These are phyloP conservation scores for Heliconius himera DNA, from an alignment of 1,140 invertebrate species.

Conservation along the genomic window DNA sequence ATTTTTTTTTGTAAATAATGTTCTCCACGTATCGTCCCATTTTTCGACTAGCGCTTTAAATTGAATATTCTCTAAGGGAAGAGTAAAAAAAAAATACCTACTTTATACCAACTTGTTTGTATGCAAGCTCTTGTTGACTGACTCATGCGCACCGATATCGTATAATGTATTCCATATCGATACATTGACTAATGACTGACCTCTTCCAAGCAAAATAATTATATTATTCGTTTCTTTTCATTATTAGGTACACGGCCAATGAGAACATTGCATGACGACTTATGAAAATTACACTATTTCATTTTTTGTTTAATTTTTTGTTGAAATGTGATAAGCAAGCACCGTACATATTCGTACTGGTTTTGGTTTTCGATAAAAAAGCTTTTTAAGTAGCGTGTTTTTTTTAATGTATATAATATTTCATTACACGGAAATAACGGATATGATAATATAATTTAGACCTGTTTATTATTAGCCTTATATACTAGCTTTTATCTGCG, in stretches of 20 bases:
- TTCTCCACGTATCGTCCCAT: too few species aligned
- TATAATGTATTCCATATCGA: not conserved
- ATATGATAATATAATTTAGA: not conserved
- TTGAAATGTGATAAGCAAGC: not conserved
- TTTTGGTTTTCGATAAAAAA: not conserved
- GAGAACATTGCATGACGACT: slow-evolving; percentile 40
- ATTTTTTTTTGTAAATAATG: too few species aligned
- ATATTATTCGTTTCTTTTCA: slow-evolving; percentile 29
- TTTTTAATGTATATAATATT: not conserved
- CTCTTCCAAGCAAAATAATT: slow-evolving; percentile 43
- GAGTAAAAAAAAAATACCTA: too few species aligned
- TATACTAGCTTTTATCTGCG: not conserved
- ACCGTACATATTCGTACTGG: not conserved
- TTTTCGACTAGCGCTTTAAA: too few species aligned
- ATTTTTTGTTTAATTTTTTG: not conserved
- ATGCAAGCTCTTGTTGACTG: not conserved
- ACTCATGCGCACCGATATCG: not conserved
- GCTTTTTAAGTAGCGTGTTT: not conserved
- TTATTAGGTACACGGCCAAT: slow-evolving; percentile 30
- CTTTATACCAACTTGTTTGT: too few species aligned
- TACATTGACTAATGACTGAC: slow-evolving; percentile 54
- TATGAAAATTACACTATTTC: not conserved
- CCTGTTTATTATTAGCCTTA: not conserved
- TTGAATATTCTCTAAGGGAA: too few species aligned
- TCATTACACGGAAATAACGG: not conserved